Percentiles rank a stretch among this genome's conserved stretches.
Conservation (phyloP, 2,113 vertebrate species). For the Calonectris borealis region DNA sequence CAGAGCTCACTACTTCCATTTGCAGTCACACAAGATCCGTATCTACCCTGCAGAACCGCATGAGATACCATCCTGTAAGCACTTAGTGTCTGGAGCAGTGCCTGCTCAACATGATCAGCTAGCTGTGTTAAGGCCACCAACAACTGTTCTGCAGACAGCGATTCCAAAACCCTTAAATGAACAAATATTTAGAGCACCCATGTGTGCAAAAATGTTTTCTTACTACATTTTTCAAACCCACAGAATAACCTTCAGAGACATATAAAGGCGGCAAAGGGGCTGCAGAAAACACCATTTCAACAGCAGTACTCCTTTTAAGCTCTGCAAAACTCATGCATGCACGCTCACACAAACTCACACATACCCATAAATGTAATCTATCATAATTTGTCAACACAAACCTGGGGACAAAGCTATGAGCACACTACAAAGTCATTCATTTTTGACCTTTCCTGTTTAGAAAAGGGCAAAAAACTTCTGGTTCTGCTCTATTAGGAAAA, state of each 20-base stretch:
- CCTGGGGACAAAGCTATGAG: neutral
- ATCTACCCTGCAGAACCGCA: neutral
- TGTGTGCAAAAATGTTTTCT: neutral
- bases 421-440: neutral
- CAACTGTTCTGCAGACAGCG: neutral
- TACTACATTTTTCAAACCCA: neutral
- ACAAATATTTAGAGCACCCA: conserved; percentile 37
- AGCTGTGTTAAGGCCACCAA: neutral
- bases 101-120: neutral
- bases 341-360: neutral
- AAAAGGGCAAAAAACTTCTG: neutral
- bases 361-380: neutral
- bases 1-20: neutral
- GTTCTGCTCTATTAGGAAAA: neutral
- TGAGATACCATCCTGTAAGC: neutral
- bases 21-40: neutral
- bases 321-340: neutral
- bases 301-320: neutral
- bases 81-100: neutral
- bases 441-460: neutral
- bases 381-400: neutral
- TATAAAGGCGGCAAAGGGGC: neutral
- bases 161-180: neutral
- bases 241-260: neutral
- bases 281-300: neutral